A percentile compares a stretch with the other conserved stretches of the same genome.
These are phyloP conservation scores for Helicolenus hilgendorfi DNA, from an alignment of 2,797 vertebrate genomes.

Conservation along the genomic window DNA sequence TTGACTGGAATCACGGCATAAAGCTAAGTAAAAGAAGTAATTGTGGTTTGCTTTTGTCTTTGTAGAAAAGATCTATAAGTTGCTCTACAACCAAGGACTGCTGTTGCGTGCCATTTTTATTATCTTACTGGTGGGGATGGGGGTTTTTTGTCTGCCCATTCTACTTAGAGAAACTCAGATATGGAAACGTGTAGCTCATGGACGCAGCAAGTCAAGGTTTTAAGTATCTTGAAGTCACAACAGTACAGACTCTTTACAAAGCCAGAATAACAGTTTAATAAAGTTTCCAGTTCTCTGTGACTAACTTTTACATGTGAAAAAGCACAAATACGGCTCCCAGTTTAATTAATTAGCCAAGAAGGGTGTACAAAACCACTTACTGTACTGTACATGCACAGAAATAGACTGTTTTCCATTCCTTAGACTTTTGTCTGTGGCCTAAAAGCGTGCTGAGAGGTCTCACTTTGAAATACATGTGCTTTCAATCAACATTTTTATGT, in stretches of 20 bases:
- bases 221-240: neutral
- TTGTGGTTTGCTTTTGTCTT: neutral
- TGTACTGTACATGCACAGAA: neutral
- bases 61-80: neutral
- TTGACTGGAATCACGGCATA: neutral
- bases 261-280: neutral
- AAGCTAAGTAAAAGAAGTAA: neutral
- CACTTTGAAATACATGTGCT: conserved; percentile 54
- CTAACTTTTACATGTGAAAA: neutral
- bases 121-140: neutral
- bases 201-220: conserved; percentile 14
- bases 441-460: conserved; percentile 19
- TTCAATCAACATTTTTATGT: conserved; percentile 47
- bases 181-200: neutral
- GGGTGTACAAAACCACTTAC: neutral
- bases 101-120: neutral
- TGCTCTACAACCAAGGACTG: neutral
- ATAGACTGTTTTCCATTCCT: conserved; percentile 7
- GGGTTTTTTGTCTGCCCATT: conserved; percentile 20
- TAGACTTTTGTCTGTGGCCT: neutral
- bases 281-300: neutral
- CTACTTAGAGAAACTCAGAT: neutral
- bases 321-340: neutral
- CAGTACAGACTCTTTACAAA: neutral
- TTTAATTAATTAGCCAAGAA: neutral